phyloP scores from a whole-genome alignment of 2,797 vertebrate species.

The Perdix hodgsoniae region DNA sequence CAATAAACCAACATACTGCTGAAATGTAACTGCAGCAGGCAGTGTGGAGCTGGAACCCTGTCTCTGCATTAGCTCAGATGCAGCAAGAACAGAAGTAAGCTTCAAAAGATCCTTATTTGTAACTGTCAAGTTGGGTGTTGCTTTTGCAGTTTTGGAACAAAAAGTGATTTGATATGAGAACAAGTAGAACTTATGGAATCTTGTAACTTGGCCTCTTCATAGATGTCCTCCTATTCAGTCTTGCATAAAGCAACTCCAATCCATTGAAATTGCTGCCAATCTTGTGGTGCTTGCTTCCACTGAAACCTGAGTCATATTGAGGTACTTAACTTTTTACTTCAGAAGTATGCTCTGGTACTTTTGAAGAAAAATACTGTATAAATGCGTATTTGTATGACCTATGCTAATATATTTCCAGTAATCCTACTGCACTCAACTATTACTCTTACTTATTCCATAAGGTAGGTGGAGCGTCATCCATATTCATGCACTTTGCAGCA shows the following conservation, averaged over 20 bases:
- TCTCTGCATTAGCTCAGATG: neutral
- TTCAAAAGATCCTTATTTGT: neutral
- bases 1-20: neutral
- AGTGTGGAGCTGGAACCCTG: neutral
- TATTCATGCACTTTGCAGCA: neutral
- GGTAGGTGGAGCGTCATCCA: too few relatives aligned
- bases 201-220: neutral
- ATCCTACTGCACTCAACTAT: neutral
- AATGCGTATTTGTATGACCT: neutral
- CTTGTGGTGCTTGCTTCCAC: neutral
- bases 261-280: neutral
- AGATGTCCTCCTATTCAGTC: neutral
- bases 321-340: neutral
- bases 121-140: neutral
- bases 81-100: neutral
- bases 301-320: neutral
- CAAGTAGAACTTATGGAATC: neutral
- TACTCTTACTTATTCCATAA: neutral
- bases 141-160: neutral
- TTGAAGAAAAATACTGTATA: neutral
- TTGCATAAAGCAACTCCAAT: neutral
- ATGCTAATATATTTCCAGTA: neutral
- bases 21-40: neutral
- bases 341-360: neutral
- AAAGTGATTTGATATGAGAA: neutral